These are phyloP conservation scores for Busseola fusca DNA, from an alignment of 2,888 invertebrate species.

Conservation along the genomic window DNA sequence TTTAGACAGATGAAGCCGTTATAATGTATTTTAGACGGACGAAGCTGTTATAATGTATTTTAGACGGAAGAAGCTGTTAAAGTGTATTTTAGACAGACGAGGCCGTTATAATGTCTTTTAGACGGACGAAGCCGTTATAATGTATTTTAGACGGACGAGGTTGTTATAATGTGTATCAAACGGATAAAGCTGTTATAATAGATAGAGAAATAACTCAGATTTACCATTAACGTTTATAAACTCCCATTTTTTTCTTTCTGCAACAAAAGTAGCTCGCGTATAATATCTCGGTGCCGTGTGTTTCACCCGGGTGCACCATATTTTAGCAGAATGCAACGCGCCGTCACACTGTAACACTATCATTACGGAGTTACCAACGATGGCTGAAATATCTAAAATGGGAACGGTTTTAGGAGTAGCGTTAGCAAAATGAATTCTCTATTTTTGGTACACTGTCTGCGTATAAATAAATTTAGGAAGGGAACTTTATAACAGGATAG, in stretches of 20 bases:
- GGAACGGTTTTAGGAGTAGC: conserved; percentile 18
- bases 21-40: no score
- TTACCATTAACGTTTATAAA: neutral
- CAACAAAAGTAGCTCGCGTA: conserved; percentile 8
- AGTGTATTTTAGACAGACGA: no score
- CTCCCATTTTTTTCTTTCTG: conserved; percentile 4
- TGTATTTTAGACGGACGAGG: no score
- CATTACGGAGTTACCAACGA: conserved; percentile 47
- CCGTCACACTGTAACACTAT: conserved; percentile 41
- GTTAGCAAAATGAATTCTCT: conserved; percentile 22
- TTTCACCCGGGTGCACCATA: conserved; percentile 25
- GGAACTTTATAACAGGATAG: no score
- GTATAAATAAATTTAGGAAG: neutral
- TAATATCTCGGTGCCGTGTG: conserved; percentile 10
- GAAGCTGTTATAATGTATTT: no score
- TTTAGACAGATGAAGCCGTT: no score
- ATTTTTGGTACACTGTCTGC: conserved; percentile 5
- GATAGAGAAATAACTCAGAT: neutral
- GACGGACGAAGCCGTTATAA: no score
- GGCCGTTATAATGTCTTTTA: no score
- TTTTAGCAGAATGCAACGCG: conserved; percentile 41
- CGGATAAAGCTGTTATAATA: no score
- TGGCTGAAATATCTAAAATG: conserved; percentile 49
- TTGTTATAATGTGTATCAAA: no score
- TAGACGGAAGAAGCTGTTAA: no score